phyloP scores from a whole-genome alignment of 1,140 invertebrate genomes.

The Conopomorpha cramerella region DNA sequence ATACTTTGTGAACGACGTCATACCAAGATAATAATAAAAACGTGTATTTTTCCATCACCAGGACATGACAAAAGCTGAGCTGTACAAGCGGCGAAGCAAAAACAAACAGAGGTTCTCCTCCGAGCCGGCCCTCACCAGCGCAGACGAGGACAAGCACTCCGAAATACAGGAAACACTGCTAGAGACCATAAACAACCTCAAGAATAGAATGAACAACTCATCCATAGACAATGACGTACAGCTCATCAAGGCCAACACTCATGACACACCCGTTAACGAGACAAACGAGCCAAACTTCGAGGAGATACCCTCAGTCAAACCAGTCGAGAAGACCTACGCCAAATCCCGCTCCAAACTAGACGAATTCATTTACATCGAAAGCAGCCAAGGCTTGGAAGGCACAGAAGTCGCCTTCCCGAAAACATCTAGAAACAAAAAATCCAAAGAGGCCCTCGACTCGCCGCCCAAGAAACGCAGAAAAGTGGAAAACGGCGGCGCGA shows the following conservation, averaged over 20 bases:
- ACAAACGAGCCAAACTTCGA: conserved; percentile 21
- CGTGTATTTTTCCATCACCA: conserved; percentile 10
- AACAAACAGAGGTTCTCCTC: conserved; percentile 32
- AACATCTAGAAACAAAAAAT: conserved; percentile 21
- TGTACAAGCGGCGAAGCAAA: conserved; percentile 44
- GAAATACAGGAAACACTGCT: conserved; percentile 18
- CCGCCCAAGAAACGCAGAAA: conserved; percentile 39
- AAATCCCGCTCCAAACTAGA: conserved; percentile 46
- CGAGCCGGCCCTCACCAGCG: conserved; percentile 20
- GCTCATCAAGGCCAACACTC: conserved; percentile 39
- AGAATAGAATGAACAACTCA: conserved; percentile 35
- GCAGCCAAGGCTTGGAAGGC: conserved; percentile 36
- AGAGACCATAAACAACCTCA: conserved; percentile 36
- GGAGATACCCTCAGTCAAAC: conserved; percentile 38
- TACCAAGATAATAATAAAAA: conserved; percentile 1
- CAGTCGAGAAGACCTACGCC: conserved; percentile 44
- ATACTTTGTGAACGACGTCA: too few species aligned
- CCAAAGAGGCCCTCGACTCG: conserved; percentile 18
- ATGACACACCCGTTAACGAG: conserved; percentile 29
- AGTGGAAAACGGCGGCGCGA: conserved; percentile 12
- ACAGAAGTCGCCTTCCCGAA: conserved; percentile 44
- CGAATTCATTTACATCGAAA: conserved; percentile 45
- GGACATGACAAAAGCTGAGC: conserved; percentile 52
- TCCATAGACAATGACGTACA: conserved; percentile 46
- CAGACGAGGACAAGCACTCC: conserved; percentile 9